Evolutionary conservation across 2,888 invertebrate species (phyloP).

Genomic region (Steinernema carpocapsae): DNA sequence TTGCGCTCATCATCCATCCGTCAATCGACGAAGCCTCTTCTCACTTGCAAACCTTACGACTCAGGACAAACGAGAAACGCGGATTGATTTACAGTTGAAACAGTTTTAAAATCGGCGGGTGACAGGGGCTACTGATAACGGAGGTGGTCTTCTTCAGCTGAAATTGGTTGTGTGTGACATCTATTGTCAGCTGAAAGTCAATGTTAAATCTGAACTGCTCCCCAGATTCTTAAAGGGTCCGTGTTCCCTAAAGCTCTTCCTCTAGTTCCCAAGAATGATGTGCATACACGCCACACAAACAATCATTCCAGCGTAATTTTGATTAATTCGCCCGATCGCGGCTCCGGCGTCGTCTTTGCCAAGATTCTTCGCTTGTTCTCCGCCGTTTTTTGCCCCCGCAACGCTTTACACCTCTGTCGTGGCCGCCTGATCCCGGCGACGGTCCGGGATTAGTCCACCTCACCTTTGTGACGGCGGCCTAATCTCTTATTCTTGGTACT

Average conservation of each 20-base stretch:
- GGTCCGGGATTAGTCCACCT: no score
- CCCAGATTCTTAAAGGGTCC: no score
- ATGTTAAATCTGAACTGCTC: no score
- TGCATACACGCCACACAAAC: slow-evolving; percentile 1
- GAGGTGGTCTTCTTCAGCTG: no score
- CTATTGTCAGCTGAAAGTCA: no score
- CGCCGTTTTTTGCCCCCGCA: slow-evolving; percentile 19
- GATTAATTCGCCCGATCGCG: slow-evolving; percentile 22
- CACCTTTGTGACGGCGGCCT: not conserved
- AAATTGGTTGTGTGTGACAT: no score
- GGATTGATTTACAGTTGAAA: not conserved
- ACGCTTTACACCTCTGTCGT: slow-evolving; percentile 14
- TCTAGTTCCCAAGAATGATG: not conserved
- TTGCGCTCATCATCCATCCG: slow-evolving; percentile 22
- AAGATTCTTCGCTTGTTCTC: not conserved
- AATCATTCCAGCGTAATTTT: slow-evolving; percentile 25
- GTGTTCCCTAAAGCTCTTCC: no score
- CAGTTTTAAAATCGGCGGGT: not conserved
- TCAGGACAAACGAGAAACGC: not conserved
- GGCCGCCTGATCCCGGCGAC: no score
- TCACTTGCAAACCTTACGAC: not conserved
- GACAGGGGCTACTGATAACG: not conserved
- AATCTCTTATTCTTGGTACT: no score
- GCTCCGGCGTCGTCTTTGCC: not conserved
- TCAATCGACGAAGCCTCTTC: not conserved